These are phyloP conservation scores for Hyperoplus immaculatus DNA, from an alignment of 2,797 vertebrate genomes.

Conservation along the genomic window DNA sequence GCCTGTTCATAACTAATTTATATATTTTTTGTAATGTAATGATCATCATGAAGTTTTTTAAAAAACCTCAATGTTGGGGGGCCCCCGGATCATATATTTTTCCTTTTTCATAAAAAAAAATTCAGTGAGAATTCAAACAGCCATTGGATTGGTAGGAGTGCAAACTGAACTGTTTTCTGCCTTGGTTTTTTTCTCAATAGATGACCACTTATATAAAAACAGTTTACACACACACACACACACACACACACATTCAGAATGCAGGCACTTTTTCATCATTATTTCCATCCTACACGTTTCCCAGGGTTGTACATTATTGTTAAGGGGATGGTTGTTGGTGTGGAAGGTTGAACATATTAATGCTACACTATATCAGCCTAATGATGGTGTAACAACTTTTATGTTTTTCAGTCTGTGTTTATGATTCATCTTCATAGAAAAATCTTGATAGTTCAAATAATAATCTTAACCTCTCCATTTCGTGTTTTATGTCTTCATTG, in stretches of 20 bases:
- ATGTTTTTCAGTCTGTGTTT: background rate
- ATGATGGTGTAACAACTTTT: slow-evolving; percentile 13
- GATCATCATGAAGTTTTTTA: too few relatives aligned
- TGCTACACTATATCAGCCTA: background rate
- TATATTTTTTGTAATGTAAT: too few relatives aligned
- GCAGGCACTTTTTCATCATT: background rate
- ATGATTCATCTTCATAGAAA: background rate
- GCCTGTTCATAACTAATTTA: too few relatives aligned
- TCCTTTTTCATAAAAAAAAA: too few relatives aligned
- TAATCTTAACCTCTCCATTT: background rate
- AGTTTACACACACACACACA: background rate
- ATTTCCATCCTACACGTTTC: slow-evolving; percentile 2
- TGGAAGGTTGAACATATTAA: slow-evolving; percentile 19
- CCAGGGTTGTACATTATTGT: slow-evolving; percentile 2
- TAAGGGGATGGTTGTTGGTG: slow-evolving; percentile 4
- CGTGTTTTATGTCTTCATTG: background rate
- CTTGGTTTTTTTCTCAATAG: slow-evolving; percentile 11
- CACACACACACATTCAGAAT: background rate
- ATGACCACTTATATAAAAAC: slow-evolving; percentile 15
- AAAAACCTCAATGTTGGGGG: too few relatives aligned
- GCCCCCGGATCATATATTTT: too few relatives aligned
- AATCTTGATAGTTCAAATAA: background rate
- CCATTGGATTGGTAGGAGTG: too few relatives aligned
- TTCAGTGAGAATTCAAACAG: background rate
- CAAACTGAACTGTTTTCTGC: background rate